Base-by-base conservation (phyloP, 53 echinoderm and acorn worm genomes). In the Patiria pectinifera region DNA sequence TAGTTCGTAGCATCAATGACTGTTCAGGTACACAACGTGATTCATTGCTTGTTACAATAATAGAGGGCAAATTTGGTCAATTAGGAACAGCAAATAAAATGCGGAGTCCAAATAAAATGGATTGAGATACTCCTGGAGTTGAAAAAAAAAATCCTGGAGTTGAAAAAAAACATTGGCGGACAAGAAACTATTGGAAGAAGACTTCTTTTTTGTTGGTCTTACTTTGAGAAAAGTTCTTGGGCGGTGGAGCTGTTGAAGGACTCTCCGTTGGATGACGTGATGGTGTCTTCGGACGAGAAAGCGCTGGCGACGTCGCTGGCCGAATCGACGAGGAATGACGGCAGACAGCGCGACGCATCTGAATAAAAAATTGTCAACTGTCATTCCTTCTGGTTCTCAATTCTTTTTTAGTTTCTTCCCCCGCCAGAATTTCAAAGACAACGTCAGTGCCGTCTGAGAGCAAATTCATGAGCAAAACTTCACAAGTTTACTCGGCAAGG, bases 281-380 rank as follows among this genome's bases (percentile, higher is more conserved):
- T 96, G 72, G 83, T 89, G 26, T 89, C 93, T 16, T 87, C 49
- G 18, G 89, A 71, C 7, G 82, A 61, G 86, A 96, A 86, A 12
- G 80, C 95, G 58, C 84, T 78, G 26, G 87, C 76, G 21, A 94
- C 91, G 2, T 91, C 71, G 63, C 82, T 87, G 6, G 93, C 82
- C 13, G 96, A 89, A 78, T 94, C 91, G 53, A 94, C 93, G 6
- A 98, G 84, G 85, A 98, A 95, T 4, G 98, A 92, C 4, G 98
- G 98, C 45, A 96, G 19, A 91, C 96, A 98, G 11, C 98, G 95
- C 24, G 89, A 92, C 16, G 87, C 80, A 79, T 95, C 98, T 97
- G 62, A 48, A 61, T 61, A 9, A 63, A 43, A 35, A 63, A 70
- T 5, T 2, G 19, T 70, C 2, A 16, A 4, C 0, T 11, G 2